Evolutionary conservation across 2,113 vertebrate genomes (phyloP), one percentile per base, ranked within the genome.

Genomic region (Talpa occidentalis): DNA sequence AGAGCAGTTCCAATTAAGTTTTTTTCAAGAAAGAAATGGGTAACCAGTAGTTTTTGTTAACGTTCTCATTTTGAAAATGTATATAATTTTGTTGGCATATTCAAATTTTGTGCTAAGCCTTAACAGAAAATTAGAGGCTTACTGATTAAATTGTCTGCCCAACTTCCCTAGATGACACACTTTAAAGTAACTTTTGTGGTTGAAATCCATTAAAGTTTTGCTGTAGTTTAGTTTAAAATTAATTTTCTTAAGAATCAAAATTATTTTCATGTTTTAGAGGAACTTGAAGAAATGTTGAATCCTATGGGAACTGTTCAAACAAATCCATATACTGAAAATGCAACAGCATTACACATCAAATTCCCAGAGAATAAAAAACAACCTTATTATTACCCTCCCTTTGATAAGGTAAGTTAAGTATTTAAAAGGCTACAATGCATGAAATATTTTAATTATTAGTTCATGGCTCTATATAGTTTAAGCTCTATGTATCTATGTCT

Each of bases 271-370:
- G 10, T 98, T 98, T 94, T 97, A 99, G 99, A 99, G 99, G 99
- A 99, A 98, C 99, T 99, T 98, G 99, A 99, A 99, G 99, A 99
- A 98, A 99, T 99, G 99, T 97, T 99, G 98, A 99, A 99, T 97
- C 99, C 99, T 84, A 99, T 99, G 97, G 99, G 99, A 97, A 99
- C 99, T 0, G 98, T 99, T 96, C 99, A 99, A 96, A 99, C 99
- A 95, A 99, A 99, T 97, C 99, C 99, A 5, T 99, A 99, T 97
- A 98, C 98, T 60, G 99, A 99, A 98, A 99, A 99, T 90, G 99
- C 99, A 94, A 99, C 99, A 73, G 98, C 98, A 76, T 98, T 99
- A 97, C 99, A 99, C 96, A 98, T 99, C 97, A 98, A 97, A 95
- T 99, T 99, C 97, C 98, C 98, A 35, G 99, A 99, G n/a, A 99